These are phyloP conservation scores for Drosophila ambigua DNA, from an alignment of 1,140 invertebrate genomes.

Conservation along the genomic window DNA sequence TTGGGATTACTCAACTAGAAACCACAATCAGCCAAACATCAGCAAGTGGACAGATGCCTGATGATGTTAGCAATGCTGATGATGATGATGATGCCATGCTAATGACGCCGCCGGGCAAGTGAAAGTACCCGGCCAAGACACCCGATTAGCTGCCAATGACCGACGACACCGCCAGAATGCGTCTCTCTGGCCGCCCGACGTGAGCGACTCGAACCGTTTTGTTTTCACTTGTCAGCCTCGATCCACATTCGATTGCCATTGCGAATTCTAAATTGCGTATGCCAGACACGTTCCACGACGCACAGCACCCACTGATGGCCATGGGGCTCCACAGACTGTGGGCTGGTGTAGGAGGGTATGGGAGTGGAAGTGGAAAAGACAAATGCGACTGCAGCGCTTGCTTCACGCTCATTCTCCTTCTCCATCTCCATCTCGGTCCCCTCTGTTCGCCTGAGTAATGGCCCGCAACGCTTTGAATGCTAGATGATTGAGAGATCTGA, in stretches of 20 bases:
- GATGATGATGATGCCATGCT: slow-evolving; percentile 31
- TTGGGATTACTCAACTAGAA: slow-evolving; percentile 17
- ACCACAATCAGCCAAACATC: neutral
- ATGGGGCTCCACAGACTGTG: slow-evolving; percentile 5
- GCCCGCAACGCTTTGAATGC: slow-evolving; percentile 27
- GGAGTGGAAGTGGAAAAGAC: too few relatives aligned
- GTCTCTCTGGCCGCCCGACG: slow-evolving; percentile 4
- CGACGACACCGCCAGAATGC: slow-evolving; percentile 33
- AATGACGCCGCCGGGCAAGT: slow-evolving; percentile 24
- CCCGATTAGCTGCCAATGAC: slow-evolving; percentile 27
- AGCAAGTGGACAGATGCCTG: too few relatives aligned
- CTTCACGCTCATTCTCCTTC: too few relatives aligned
- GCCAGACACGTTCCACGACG: slow-evolving; percentile 24
- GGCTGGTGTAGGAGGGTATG: slow-evolving; percentile 1
- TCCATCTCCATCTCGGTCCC: neutral
- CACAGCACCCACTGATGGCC: slow-evolving; percentile 33
- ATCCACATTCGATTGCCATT: slow-evolving; percentile 62
- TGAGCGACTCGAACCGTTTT: slow-evolving; percentile 41
- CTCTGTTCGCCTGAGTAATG: slow-evolving; percentile 23
- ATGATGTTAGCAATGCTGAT: slow-evolving; percentile 23
- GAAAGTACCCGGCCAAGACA: slow-evolving; percentile 19
- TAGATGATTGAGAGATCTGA: slow-evolving; percentile 16
- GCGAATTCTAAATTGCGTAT: slow-evolving; percentile 71
- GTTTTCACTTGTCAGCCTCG: slow-evolving; percentile 73
- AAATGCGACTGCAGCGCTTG: too few relatives aligned